Percentiles rank a stretch among this genome's conserved stretches.
These are phyloP conservation scores for Bombyx mandarina DNA, from an alignment of 1,140 invertebrate genomes.

Conservation along the genomic window DNA sequence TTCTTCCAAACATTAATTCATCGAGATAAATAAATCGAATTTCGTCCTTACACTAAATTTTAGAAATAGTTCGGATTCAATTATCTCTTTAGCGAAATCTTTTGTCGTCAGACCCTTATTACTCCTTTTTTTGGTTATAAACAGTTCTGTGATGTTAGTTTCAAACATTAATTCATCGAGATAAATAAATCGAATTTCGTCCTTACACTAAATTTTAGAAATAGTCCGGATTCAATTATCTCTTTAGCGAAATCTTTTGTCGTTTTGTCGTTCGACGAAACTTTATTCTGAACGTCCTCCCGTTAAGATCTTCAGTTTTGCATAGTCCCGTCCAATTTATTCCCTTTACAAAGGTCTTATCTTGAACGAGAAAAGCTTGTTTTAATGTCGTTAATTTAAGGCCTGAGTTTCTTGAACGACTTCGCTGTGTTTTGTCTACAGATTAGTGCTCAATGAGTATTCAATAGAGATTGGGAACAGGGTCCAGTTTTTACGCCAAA, in stretches of 20 bases:
- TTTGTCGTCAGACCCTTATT: not conserved
- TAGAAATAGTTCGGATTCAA: too few species aligned
- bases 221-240: too few species aligned
- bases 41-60: too few species aligned
- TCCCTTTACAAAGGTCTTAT: slow-evolving; percentile 49
- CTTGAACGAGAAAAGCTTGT: slow-evolving; percentile 54
- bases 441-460: slow-evolving; percentile 13
- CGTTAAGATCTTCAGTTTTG: slow-evolving; percentile 19
- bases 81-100: not conserved
- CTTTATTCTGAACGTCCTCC: not conserved
- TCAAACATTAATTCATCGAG: too few species aligned
- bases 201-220: too few species aligned
- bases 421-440: slow-evolving; percentile 34
- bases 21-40: too few species aligned
- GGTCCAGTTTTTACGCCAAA: not conserved
- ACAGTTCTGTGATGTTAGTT: too few species aligned
- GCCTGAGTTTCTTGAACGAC: slow-evolving; percentile 35
- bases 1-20: too few species aligned
- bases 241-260: slow-evolving; percentile 1
- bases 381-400: slow-evolving; percentile 58
- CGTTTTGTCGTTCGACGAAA: not conserved
- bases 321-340: slow-evolving; percentile 42
- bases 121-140: too few species aligned
- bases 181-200: too few species aligned
- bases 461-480: slow-evolving; percentile 10